Percentiles rank a stretch among this genome's conserved stretches.
Conservation (phyloP, 2,113 vertebrate genomes). For the Oplegnathus fasciatus region DNA sequence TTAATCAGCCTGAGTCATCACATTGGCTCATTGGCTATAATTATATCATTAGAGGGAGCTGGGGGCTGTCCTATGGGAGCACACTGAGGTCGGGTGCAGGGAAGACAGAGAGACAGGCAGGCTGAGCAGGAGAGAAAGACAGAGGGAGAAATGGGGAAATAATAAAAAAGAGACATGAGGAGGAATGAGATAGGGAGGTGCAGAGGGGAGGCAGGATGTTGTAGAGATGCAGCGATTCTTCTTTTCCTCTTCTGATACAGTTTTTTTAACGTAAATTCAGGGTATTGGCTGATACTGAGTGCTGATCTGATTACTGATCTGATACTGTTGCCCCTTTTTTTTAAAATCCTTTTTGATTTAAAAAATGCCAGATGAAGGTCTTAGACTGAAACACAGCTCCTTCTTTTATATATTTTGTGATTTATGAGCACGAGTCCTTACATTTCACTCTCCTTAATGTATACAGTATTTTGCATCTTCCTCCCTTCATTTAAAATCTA, state of each 20-base stretch:
- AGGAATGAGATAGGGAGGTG: neutral
- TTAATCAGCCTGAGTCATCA: constrained; percentile 69
- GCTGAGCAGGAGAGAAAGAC: neutral
- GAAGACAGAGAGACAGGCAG: neutral
- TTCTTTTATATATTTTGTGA: neutral
- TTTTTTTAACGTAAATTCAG: too few relatives aligned
- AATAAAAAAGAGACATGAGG: neutral
- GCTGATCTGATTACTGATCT: neutral
- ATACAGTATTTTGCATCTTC: neutral
- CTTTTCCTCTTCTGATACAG: neutral
- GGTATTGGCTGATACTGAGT: neutral
- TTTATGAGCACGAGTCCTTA: neutral
- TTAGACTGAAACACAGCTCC: neutral
- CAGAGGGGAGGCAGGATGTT: neutral
- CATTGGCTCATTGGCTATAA: constrained; percentile 54
- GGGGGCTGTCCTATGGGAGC: constrained; percentile 25
- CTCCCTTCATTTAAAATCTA: neutral
- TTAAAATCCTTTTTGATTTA: neutral
- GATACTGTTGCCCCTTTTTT: neutral
- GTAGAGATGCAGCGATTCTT: neutral
- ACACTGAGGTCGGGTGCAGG: constrained; percentile 6
- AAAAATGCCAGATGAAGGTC: neutral
- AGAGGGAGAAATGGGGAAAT: neutral
- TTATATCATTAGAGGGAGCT: constrained; percentile 56
- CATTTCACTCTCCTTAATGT: neutral